Conservation (phyloP, 2,888 invertebrate genomes). For the Drosophila neonasuta region DNA sequence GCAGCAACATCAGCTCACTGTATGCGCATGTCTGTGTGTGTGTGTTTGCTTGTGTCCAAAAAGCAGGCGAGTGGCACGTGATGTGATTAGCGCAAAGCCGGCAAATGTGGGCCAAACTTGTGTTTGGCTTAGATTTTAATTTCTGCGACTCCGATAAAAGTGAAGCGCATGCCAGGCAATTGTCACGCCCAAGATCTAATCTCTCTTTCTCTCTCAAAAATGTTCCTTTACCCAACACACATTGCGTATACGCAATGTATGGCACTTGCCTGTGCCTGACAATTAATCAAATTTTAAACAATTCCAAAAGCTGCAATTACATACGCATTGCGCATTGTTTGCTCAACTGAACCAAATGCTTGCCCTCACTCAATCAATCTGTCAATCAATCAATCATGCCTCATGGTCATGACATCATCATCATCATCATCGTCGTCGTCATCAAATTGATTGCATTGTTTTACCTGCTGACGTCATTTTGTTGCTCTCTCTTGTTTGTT, state of each 20-base stretch:
- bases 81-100: slow-evolving; percentile 74
- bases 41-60: slow-evolving; percentile 28
- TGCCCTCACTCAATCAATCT: slow-evolving; percentile 23
- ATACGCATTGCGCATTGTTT: slow-evolving; percentile 10
- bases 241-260: slow-evolving; percentile 42
- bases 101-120: slow-evolving; percentile 48
- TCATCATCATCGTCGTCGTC: background rate
- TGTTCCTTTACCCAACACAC: background rate
- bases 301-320: slow-evolving; percentile 1
- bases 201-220: background rate
- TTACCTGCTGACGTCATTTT: slow-evolving; percentile 18
- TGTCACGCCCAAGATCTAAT: slow-evolving; percentile 24
- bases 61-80: slow-evolving; percentile 58
- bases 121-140: slow-evolving; percentile 72
- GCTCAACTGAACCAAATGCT: background rate
- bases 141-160: slow-evolving; percentile 61
- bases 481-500: background rate
- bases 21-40: slow-evolving; percentile 21
- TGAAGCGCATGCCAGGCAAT: slow-evolving; percentile 8
- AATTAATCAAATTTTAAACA: slow-evolving; percentile 25
- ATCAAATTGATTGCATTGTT: background rate
- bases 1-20: background rate
- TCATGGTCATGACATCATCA: slow-evolving; percentile 1
- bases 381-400: slow-evolving; percentile 40
- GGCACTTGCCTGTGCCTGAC: slow-evolving; percentile 17